Percentiles rank a stretch among this genome's conserved stretches.
These are phyloP conservation scores for Cromileptes altivelis DNA, from an alignment of 2,113 vertebrate genomes.

Conservation along the genomic window DNA sequence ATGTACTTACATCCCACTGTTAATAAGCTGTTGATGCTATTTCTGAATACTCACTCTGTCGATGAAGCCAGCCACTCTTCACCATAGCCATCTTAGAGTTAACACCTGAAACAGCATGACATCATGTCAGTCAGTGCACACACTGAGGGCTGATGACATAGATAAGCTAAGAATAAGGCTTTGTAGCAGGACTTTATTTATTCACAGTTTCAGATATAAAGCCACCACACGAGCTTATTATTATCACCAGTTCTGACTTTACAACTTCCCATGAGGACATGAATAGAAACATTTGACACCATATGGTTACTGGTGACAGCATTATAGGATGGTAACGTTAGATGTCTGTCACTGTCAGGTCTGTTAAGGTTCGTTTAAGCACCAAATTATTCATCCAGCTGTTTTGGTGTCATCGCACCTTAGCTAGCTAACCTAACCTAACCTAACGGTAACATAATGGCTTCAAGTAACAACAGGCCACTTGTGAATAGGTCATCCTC, in stretches of 20 bases:
- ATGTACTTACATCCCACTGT: too few species aligned
- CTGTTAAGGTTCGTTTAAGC: rapidly evolving
- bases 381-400: not conserved
- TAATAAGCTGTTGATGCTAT: not conserved
- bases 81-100: conserved; percentile 82
- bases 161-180: too few species aligned
- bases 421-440: too few species aligned
- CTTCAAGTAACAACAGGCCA: not conserved
- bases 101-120: conserved; percentile 45
- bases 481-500: not conserved
- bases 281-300: not conserved
- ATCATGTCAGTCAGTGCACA: not conserved
- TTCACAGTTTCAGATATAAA: not conserved
- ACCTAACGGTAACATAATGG: not conserved
- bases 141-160: not conserved
- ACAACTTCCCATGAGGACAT: not conserved
- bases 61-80: conserved; percentile 87
- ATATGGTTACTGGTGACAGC: not conserved
- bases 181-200: not conserved
- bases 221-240: too few species aligned
- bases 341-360: not conserved
- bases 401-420: not conserved
- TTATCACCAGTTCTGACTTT: not conserved
- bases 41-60: conserved; percentile 82
- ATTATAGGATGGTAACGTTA: not conserved